phyloP scores from a whole-genome alignment of 2,888 invertebrate genomes.

The Temnothorax rugatulus region DNA sequence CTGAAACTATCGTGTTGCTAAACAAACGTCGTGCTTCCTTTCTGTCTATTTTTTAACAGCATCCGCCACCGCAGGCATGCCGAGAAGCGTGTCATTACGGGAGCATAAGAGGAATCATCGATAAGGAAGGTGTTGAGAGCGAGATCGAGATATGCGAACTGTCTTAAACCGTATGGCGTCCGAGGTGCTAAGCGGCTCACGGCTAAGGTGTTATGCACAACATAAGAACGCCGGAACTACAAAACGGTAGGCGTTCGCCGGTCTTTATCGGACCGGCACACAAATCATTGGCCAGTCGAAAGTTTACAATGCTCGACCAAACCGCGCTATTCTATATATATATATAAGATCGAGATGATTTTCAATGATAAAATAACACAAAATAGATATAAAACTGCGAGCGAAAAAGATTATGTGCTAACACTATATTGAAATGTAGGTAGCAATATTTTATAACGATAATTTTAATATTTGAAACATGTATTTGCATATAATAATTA shows the following conservation, averaged over 20 bases:
- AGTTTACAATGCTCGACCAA: conserved; percentile 3
- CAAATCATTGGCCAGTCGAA: conserved; percentile 64
- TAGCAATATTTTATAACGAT: neutral
- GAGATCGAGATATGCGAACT: conserved; percentile 80
- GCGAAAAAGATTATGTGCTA: conserved; percentile 25
- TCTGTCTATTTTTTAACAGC: conserved; percentile 61
- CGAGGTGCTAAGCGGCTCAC: conserved; percentile 80
- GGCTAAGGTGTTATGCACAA: conserved; percentile 57
- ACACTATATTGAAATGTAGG: neutral
- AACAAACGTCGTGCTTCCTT: conserved; percentile 81
- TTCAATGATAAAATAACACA: conserved; percentile 32
- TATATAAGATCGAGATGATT: conserved; percentile 53
- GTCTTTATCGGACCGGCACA: conserved; percentile 67
- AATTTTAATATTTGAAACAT: neutral
- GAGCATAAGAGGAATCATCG: conserved; percentile 77
- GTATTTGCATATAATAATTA: neutral
- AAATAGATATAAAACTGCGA: neutral
- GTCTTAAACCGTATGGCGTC: conserved; percentile 63
- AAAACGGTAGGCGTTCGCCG: conserved; percentile 68
- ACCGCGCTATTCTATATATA: conserved; percentile 11
- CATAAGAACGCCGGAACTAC: conserved; percentile 33
- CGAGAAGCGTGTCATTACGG: conserved; percentile 84
- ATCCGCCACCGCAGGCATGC: conserved; percentile 59
- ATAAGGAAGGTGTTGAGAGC: conserved; percentile 86
- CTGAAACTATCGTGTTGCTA: conserved; percentile 81